phyloP scores from a whole-genome alignment of 2,113 vertebrate genomes.

The Clupea harengus region DNA sequence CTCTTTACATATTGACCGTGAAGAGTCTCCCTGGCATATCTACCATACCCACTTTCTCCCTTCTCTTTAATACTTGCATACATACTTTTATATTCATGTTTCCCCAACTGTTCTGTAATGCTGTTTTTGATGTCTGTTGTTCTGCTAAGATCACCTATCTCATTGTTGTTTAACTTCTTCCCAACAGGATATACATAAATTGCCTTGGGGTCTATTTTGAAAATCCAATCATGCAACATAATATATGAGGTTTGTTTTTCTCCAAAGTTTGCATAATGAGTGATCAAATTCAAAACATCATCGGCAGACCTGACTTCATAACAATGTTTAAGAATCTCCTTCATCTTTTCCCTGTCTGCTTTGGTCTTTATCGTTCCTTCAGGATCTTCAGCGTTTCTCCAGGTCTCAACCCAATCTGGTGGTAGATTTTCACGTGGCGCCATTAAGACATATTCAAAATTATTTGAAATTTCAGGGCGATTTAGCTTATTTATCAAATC shows the following conservation, averaged over 20 bases:
- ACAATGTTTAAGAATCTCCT: conserved; percentile 14
- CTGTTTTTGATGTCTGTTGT: fast-evolving
- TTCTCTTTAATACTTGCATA: background rate
- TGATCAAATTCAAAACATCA: conserved; percentile 32
- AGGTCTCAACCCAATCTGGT: too few relatives aligned
- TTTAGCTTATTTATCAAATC: fast-evolving
- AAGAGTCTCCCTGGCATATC: background rate
- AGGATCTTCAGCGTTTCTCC: too few relatives aligned
- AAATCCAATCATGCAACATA: conserved; percentile 53
- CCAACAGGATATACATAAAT: conserved; percentile 47
- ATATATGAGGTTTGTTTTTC: conserved; percentile 17
- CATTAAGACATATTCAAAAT: too few relatives aligned
- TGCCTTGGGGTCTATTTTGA: fast-evolving
- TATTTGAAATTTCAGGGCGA: too few relatives aligned
- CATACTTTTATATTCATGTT: conserved; percentile 7
- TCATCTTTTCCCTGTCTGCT: too few relatives aligned
- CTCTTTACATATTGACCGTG: background rate
- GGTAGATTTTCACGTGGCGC: too few relatives aligned
- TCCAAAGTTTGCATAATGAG: conserved; percentile 24
- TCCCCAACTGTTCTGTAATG: background rate
- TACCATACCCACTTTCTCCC: fast-evolving
- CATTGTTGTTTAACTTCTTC: conserved; percentile 28
- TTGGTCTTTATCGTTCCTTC: too few relatives aligned
- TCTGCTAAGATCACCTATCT: fast-evolving
- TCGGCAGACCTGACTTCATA: conserved; percentile 36